Evolutionary conservation across 2,888 invertebrate species (phyloP).

Genomic region (Blera fallax): DNA sequence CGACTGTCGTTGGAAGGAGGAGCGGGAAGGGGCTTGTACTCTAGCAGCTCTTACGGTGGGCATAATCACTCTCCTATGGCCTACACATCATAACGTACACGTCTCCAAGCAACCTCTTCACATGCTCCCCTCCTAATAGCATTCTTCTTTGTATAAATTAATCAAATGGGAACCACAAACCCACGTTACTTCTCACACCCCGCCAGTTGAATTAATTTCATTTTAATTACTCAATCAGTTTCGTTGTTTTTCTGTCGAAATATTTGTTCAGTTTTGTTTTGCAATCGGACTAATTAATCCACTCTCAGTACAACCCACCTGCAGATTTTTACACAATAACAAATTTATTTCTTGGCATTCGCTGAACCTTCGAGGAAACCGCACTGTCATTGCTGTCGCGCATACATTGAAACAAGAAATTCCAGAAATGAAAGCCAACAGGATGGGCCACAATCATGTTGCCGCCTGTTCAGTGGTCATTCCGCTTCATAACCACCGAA

Average conservation of each 20-base stretch:
- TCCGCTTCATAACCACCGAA: slow-evolving; percentile 30
- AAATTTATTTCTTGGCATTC: neutral
- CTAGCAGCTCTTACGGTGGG: too few relatives aligned
- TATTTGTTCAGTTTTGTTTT: neutral
- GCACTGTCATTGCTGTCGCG: neutral
- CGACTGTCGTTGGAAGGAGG: too few relatives aligned
- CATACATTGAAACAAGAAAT: slow-evolving; percentile 13
- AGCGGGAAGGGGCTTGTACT: too few relatives aligned
- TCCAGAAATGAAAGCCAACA: slow-evolving; percentile 35
- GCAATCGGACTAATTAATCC: too few relatives aligned
- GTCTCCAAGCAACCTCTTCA: too few relatives aligned
- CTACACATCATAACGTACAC: too few relatives aligned
- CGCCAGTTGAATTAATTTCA: neutral
- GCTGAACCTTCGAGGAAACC: neutral
- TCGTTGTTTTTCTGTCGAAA: neutral
- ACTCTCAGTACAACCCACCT: too few relatives aligned
- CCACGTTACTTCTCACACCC: too few relatives aligned
- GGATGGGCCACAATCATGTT: neutral
- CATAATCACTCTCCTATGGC: too few relatives aligned
- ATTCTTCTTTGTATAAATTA: too few relatives aligned
- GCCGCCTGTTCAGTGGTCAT: slow-evolving; percentile 10
- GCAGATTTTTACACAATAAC: neutral
- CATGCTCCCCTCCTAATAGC: too few relatives aligned
- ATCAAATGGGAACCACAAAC: too few relatives aligned
- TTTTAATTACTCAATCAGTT: neutral